Percentiles rank a stretch among this genome's conserved stretches.
Conservation (phyloP, 2,888 invertebrate species). For the Aleiodes leptofemur region DNA sequence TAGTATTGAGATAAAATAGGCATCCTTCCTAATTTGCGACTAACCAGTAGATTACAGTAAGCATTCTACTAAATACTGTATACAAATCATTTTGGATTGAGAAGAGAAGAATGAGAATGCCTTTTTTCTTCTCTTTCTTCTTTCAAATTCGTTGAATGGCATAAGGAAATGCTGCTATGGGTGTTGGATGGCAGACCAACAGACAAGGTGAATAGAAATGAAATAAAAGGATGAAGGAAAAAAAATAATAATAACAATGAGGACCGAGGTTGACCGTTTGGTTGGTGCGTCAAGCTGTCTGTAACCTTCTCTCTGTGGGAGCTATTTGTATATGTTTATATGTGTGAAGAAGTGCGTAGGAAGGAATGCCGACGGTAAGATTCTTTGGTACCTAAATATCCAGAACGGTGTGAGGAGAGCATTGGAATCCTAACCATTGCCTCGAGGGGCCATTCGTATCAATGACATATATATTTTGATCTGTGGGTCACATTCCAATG, state of each 20-base stretch:
- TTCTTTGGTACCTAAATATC: slow-evolving; percentile 35
- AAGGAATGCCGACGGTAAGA: slow-evolving; percentile 48
- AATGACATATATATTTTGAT: slow-evolving; percentile 44
- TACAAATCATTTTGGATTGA: slow-evolving; percentile 6
- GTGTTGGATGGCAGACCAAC: slow-evolving; percentile 29
- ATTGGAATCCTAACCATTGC: slow-evolving; percentile 23
- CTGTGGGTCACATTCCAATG: slow-evolving; percentile 63
- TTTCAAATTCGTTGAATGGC: slow-evolving; percentile 13
- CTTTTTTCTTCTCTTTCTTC: slow-evolving; percentile 1
- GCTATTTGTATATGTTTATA: not conserved
- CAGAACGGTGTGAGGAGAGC: slow-evolving; percentile 2
- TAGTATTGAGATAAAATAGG: slow-evolving; percentile 35
- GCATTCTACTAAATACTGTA: slow-evolving; percentile 19
- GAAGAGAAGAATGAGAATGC: not conserved
- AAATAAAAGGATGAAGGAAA: slow-evolving; percentile 2
- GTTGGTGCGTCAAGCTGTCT: slow-evolving; percentile 15
- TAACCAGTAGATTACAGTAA: slow-evolving; percentile 13
- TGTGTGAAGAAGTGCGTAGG: slow-evolving; percentile 39
- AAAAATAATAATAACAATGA: slow-evolving; percentile 3
- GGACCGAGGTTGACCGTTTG: slow-evolving; percentile 18
- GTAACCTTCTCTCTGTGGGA: too few relatives aligned
- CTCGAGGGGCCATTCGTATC: slow-evolving; percentile 16
- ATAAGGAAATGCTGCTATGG: slow-evolving; percentile 30
- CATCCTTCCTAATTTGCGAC: slow-evolving; percentile 24
- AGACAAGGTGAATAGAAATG: not conserved